Evolutionary conservation across 53 echinoderm and acorn worm genomes (phyloP), one percentile per base, ranked within the genome.

Genomic region (Holothuria scabra): DNA sequence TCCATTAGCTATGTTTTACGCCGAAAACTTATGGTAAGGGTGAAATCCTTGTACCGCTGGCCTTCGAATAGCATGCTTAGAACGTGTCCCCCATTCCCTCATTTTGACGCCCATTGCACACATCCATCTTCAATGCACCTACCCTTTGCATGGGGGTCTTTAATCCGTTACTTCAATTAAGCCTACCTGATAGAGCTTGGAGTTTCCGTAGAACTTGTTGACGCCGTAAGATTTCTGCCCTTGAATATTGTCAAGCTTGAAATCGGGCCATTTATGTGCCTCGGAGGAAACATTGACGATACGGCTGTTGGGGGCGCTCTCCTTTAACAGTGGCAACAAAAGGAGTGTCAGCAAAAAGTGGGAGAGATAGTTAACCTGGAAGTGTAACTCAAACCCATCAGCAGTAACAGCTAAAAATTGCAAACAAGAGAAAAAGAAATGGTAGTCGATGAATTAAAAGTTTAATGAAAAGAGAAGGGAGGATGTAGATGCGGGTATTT

Each of bases 281-380:
- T 22, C 41, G 1, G 90, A 90, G 1, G 93, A 87, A 38, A 93
- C 81, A 49, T 86, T 75, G 65, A 93, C 66, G 23, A 93, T 87
- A 35, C 89, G 80, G 8, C 75, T 37, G 65, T 90, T 87, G 28
- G 88, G 91, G 74, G 75, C 82, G 65, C 87, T 74, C 64, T 90
- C 76, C 19, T 82, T 87, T 60, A 93, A 57, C 21, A 93, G 67
- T 0, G 93, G 93, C 25, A 93, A 26, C 8, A 93, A 87, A 32
- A 90, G 90, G 12, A 93, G 34, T 3, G 80, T 85, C 61, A 93
- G 84, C 10, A 93, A 85, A 48, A 93, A 87, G 37, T 93, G 93
- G 0, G 93, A 90, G 13, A 93, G 71, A 48, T 92, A 92, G 82
- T 92, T 93, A 26, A 93, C 93, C 56, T 93, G 93, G 59, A 93